phyloP scores from a whole-genome alignment of 2,113 vertebrate species.

The Malaclemys terrapin region DNA sequence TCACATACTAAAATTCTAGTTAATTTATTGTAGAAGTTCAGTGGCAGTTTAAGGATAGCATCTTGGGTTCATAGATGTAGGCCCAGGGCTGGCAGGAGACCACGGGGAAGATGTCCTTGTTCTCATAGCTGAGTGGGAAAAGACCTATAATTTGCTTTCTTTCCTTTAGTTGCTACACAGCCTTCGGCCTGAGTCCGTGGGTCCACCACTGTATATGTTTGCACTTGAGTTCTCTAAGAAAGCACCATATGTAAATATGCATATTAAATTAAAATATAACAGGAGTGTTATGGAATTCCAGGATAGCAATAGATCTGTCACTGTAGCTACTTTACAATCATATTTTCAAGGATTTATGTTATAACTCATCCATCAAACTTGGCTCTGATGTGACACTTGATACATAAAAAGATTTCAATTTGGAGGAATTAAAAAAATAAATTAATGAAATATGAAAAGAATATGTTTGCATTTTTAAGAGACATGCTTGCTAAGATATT shows the following conservation, averaged over 20 bases:
- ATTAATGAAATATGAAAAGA: background rate
- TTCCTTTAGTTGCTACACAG: constrained; percentile 1
- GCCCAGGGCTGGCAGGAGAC: background rate
- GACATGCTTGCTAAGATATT: no score
- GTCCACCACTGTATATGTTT: constrained; percentile 11
- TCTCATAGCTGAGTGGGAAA: background rate
- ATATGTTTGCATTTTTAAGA: background rate
- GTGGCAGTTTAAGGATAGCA: background rate
- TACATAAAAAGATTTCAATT: constrained; percentile 55
- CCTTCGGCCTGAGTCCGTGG: background rate
- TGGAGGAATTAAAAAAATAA: background rate
- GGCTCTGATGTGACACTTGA: constrained; percentile 64
- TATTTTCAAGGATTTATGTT: constrained; percentile 47
- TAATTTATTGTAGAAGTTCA: background rate
- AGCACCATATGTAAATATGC: constrained; percentile 52
- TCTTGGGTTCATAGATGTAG: background rate
- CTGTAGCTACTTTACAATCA: constrained; percentile 6
- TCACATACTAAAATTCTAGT: background rate
- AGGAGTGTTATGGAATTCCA: constrained; percentile 57
- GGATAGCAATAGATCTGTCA: constrained; percentile 61
- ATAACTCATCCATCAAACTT: constrained; percentile 66
- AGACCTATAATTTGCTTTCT: background rate
- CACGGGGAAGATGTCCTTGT: background rate
- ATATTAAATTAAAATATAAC: constrained; percentile 59
- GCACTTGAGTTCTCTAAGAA: constrained; percentile 40